Conservation (phyloP, 2,888 invertebrate species). For the Aethes cnicana region DNA sequence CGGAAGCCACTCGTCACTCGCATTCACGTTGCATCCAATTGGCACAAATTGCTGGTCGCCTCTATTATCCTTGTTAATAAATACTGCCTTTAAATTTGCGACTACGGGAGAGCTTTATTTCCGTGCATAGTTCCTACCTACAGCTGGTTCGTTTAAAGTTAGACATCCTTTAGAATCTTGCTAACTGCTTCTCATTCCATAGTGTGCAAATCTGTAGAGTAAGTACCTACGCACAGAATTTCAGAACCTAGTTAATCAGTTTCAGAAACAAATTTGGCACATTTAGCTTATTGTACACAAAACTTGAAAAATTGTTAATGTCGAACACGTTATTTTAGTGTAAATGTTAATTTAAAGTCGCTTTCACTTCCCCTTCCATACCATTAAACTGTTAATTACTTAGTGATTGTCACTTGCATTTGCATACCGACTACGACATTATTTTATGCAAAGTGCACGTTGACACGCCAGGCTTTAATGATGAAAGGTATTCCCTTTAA, state of each 20-base stretch:
- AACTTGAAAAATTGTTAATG: not conserved
- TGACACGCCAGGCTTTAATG: conserved; percentile 20
- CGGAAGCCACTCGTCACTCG: conserved; percentile 40
- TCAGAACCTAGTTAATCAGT: too few relatives aligned
- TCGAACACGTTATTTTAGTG: not conserved
- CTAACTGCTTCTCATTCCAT: too few relatives aligned
- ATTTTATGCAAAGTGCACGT: conserved; percentile 22
- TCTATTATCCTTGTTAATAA: conserved; percentile 25
- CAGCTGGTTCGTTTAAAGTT: too few relatives aligned
- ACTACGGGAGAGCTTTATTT: conserved; percentile 9
- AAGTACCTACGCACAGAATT: too few relatives aligned
- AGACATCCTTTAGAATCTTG: not conserved
- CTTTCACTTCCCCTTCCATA: conserved; percentile 27
- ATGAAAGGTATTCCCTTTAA: conserved; percentile 1
- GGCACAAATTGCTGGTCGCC: conserved; percentile 35
- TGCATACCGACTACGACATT: conserved; percentile 16
- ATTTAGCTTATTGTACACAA: too few relatives aligned
- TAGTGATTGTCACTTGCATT: conserved; percentile 27
- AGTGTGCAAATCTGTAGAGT: too few relatives aligned
- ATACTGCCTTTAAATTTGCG: conserved; percentile 29
- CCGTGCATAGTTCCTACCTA: conserved; percentile 25
- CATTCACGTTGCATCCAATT: conserved; percentile 38
- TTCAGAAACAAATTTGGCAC: too few relatives aligned
- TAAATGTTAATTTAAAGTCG: conserved; percentile 5
- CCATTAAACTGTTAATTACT: conserved; percentile 26